A percentile compares a stretch with the other conserved stretches of the same genome.
Evolutionary conservation across 2,888 invertebrate species (phyloP).

Genomic region (Platycheirus albimanus): DNA sequence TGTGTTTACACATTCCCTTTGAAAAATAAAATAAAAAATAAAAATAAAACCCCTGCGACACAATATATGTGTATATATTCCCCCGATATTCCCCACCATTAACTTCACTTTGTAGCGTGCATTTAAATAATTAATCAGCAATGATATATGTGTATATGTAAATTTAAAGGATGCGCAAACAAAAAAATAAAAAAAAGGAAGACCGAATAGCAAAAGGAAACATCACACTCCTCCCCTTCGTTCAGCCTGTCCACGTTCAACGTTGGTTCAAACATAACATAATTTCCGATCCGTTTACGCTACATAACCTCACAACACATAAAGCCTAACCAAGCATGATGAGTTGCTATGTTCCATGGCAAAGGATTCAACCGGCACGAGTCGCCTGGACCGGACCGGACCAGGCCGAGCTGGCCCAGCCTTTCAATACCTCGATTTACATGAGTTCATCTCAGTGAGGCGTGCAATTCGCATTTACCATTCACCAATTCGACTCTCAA

Average conservation of each 20-base stretch:
- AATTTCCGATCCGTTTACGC: conserved; percentile 62
- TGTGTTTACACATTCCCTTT: conserved; percentile 59
- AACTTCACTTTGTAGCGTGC: conserved; percentile 49
- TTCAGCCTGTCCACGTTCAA: not conserved
- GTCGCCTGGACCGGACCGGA: not conserved
- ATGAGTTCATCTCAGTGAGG: conserved; percentile 40
- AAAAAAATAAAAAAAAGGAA: conserved; percentile 7
- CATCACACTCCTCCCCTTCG: conserved; percentile 21
- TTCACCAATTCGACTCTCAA: conserved; percentile 27
- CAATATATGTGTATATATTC: too few relatives aligned
- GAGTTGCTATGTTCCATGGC: conserved; percentile 6
- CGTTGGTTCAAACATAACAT: conserved; percentile 29
- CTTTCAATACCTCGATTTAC: conserved; percentile 52
- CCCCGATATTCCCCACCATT: conserved; percentile 43
- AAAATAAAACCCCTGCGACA: not conserved
- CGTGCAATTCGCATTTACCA: conserved; percentile 16
- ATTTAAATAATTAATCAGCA: conserved; percentile 67
- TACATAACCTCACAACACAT: conserved; percentile 52
- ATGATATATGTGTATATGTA: conserved; percentile 48
- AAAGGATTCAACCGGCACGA: conserved; percentile 11
- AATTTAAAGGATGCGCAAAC: conserved; percentile 44
- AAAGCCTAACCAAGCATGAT: conserved; percentile 52
- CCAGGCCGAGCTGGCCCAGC: not conserved
- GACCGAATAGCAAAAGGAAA: conserved; percentile 7
- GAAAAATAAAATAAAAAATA: not conserved